These are phyloP conservation scores for Gyrodactylus salaris DNA, from an alignment of 1,140 invertebrate species.

Conservation along the genomic window DNA sequence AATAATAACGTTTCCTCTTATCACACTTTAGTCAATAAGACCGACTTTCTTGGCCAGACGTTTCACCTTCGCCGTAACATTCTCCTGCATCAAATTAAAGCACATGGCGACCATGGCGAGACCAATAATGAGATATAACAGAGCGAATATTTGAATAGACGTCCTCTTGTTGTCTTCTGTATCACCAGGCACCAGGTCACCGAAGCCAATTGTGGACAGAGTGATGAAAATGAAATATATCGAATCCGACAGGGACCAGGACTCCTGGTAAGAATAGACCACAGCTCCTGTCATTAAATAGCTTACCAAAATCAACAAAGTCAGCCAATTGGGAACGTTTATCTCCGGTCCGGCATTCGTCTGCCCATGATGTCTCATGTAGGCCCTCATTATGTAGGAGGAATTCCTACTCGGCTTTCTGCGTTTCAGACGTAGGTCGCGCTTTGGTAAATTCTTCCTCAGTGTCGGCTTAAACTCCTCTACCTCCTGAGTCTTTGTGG, in stretches of 20 bases:
- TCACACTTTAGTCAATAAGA: constrained; percentile 13
- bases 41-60: constrained; percentile 24
- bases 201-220: constrained; percentile 12
- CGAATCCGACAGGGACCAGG: constrained; percentile 9
- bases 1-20: no score
- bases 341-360: neutral
- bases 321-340: neutral
- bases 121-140: constrained; percentile 48
- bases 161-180: neutral
- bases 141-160: constrained; percentile 13
- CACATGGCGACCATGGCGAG: constrained; percentile 60
- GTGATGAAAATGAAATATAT: constrained; percentile 14
- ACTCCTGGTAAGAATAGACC: neutral
- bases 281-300: neutral
- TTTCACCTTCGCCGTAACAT: constrained; percentile 38
- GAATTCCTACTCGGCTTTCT: neutral
- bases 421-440: no score
- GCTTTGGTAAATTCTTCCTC: neutral
- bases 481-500: neutral
- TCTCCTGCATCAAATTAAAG: constrained; percentile 57
- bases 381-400: neutral
- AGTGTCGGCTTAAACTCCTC: neutral
- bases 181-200: constrained; percentile 9
- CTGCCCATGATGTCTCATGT: neutral
- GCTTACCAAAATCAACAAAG: neutral